Evolutionary conservation across 2,113 vertebrate genomes (phyloP).

Genomic region (Clinocottus analis): DNA sequence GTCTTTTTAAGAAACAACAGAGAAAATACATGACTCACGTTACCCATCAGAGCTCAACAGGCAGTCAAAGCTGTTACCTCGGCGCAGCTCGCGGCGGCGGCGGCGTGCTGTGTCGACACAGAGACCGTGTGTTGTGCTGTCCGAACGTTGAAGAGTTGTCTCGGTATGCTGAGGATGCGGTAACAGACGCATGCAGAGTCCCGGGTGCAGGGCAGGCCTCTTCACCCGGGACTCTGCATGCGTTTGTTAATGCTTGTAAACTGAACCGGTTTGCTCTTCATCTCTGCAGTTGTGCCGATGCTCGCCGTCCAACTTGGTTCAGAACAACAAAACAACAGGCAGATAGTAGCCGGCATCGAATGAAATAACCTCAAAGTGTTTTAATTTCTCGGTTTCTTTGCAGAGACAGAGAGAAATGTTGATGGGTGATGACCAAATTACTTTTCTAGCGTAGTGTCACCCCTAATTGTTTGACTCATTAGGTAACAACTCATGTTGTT

Average conservation of each 20-base stretch:
- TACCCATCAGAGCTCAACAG: constrained; percentile 1
- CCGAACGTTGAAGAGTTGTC: background rate
- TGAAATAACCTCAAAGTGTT: background rate
- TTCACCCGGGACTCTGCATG: background rate
- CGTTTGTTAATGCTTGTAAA: background rate
- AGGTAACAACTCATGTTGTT: background rate
- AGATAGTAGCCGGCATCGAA: background rate
- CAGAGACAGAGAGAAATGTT: background rate
- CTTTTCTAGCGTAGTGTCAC: background rate
- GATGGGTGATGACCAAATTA: background rate
- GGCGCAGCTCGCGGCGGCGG: background rate
- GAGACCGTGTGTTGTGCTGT: background rate
- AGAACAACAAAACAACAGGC: background rate
- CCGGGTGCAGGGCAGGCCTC: no score
- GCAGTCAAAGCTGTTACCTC: background rate
- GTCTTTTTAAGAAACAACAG: no score
- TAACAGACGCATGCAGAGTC: no score
- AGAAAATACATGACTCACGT: background rate
- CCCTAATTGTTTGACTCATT: background rate
- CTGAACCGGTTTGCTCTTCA: background rate
- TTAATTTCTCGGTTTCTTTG: background rate
- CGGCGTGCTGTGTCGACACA: constrained; percentile 3
- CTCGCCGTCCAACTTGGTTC: background rate
- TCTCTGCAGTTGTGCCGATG: background rate
- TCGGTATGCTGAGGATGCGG: background rate